Conservation (phyloP, 2,113 vertebrate species). For the Sarotherodon lohbergeri region DNA sequence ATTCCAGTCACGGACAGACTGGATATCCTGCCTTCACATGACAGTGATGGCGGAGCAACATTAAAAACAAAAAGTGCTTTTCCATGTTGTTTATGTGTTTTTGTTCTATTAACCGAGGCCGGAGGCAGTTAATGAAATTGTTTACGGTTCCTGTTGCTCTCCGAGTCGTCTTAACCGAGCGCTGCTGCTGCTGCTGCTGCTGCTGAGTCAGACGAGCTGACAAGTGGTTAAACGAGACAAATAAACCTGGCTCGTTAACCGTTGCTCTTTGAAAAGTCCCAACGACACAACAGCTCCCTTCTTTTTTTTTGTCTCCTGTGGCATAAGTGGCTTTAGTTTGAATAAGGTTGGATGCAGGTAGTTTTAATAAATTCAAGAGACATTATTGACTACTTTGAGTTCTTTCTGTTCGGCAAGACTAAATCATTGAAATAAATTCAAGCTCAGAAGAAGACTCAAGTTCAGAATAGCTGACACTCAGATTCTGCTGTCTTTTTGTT, state of each 20-base stretch:
- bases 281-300: neutral
- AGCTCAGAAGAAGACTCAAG: neutral
- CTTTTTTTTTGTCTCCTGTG: neutral
- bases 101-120: conserved; percentile 59
- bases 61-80: conserved; percentile 51
- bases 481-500: neutral
- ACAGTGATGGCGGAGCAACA: neutral
- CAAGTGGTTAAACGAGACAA: neutral
- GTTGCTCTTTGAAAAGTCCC: neutral
- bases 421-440: neutral
- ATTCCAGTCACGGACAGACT: conserved; percentile 57
- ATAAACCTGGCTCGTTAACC: neutral
- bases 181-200: conserved; percentile 1
- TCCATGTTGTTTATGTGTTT: conserved; percentile 69
- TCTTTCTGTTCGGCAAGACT: neutral
- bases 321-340: neutral
- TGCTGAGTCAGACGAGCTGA: conserved; percentile 34
- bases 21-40: conserved; percentile 49
- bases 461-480: neutral
- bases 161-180: neutral
- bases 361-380: neutral
- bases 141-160: conserved; percentile 60
- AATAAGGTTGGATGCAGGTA: neutral
- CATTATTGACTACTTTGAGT: neutral
- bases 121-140: conserved; percentile 70